A percentile compares a stretch with the other conserved stretches of the same genome.
Conservation (phyloP, 2,888 invertebrate genomes). For the Caradrina clavipalpis region DNA sequence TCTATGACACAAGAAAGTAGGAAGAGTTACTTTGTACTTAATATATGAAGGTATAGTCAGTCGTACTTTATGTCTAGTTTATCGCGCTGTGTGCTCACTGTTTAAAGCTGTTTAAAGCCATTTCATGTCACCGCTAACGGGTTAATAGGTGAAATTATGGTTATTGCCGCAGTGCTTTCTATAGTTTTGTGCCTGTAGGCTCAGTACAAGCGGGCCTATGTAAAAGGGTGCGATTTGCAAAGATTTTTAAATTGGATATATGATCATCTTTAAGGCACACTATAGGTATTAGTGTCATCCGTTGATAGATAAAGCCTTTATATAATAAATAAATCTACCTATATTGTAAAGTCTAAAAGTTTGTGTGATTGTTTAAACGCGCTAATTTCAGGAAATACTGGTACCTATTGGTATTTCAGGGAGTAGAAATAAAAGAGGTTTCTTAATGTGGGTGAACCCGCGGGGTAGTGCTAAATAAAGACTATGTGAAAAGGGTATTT, state of each 20-base stretch:
- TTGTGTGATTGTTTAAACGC: too few relatives aligned
- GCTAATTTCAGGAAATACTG: too few relatives aligned
- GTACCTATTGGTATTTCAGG: too few relatives aligned
- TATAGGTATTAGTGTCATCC: not conserved
- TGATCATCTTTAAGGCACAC: not conserved
- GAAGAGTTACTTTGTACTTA: conserved; percentile 39
- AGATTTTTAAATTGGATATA: not conserved
- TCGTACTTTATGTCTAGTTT: conserved; percentile 45
- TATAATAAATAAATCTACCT: not conserved
- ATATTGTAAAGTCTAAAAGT: not conserved
- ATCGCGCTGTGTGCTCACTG: conserved; percentile 36
- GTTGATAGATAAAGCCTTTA: not conserved
- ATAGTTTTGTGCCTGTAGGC: conserved; percentile 14
- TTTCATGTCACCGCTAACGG: conserved; percentile 61
- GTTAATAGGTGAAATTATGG: conserved; percentile 58
- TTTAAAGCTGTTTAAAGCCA: conserved; percentile 56
- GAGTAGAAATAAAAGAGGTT: too few relatives aligned
- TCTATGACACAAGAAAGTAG: conserved; percentile 32
- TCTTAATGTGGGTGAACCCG: too few relatives aligned
- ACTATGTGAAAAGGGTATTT: too few relatives aligned
- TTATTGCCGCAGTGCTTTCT: conserved; percentile 45
- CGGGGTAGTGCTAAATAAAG: too few relatives aligned
- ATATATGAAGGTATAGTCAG: conserved; percentile 37
- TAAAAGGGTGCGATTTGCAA: not conserved
- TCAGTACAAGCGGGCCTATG: not conserved